Conservation (phyloP, 2,888 invertebrate genomes). For the Siphonodentalium dalli region DNA sequence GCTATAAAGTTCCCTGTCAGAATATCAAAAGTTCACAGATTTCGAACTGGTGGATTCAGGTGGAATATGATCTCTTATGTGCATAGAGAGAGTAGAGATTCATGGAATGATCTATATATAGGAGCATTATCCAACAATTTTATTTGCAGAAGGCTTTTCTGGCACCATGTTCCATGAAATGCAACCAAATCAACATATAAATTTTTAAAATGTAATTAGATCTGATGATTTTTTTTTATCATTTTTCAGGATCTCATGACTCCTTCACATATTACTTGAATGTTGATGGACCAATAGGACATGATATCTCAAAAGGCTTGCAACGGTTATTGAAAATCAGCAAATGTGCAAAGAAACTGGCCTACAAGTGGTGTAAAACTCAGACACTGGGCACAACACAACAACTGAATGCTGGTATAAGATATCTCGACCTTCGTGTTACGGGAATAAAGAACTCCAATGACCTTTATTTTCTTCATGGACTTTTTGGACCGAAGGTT, state of each 20-base stretch:
- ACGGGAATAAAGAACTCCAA: constrained; percentile 71
- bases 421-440: constrained; percentile 83
- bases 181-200: too few relatives aligned
- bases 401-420: constrained; percentile 80
- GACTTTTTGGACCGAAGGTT: constrained; percentile 78
- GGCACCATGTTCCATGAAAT: too few relatives aligned
- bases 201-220: too few relatives aligned
- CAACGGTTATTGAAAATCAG: constrained; percentile 70
- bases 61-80: too few relatives aligned
- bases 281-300: constrained; percentile 73
- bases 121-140: too few relatives aligned
- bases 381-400: constrained; percentile 74
- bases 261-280: constrained; percentile 81
- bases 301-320: constrained; percentile 76
- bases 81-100: too few relatives aligned
- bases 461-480: constrained; percentile 80
- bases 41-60: too few relatives aligned
- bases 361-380: constrained; percentile 82
- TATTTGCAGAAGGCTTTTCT: too few relatives aligned
- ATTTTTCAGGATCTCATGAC: constrained; percentile 84
- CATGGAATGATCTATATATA: too few relatives aligned
- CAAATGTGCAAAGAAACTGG: constrained; percentile 69
- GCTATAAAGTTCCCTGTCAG: too few relatives aligned
- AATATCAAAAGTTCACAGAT: too few relatives aligned
- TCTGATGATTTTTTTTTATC: too few relatives aligned